Evolutionary conservation across 2,113 vertebrate genomes (phyloP), one percentile per base, ranked within the genome.

Genomic region (Chloroceryle aenea): DNA sequence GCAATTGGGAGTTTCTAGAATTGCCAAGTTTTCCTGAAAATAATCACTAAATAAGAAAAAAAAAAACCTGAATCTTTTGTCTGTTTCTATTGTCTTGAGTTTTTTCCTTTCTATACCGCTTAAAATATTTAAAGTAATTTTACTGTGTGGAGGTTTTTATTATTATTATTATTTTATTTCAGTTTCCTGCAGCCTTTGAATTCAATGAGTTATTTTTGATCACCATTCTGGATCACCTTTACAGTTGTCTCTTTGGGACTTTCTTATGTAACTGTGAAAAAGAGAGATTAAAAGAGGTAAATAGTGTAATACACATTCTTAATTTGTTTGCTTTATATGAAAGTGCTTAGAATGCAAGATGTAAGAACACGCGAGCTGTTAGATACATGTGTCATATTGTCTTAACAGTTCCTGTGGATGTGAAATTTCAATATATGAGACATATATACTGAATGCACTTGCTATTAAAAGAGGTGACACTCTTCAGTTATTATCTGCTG

Each of bases 111-210:
- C 30, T 78, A 6, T 7, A 3, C 23, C 78, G 42, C 52, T 77
- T 79, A 69, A 83, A 87, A 72, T 47, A 48, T 50, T 75, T 58
- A 6, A 59, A 81, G 48, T 84, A 53, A 76, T 50, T 94, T 75
- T 87, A 34, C 64, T 21, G 8, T 21, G 8, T 50, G 48, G 23
- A 12, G 10, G 22, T 48, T 48, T 48, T 48, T 23, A 12, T n/a
- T n/a, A 14, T 23, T 48, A 21, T 32, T 34, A 27, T 48, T 93
- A 69, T 96, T 93, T 83, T 69, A 59, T 83, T 95, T 30, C 94
- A 99, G 99, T 99, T 99, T 98, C 99, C 99, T 66, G 98, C 99
- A 79, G 99, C 99, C 8, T 99, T 99, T 94, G 99, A 99, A 97
- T 99, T 99, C 96, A 99, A 99, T 0, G 99, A 99, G 94, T 97